A percentile compares a stretch with the other conserved stretches of the same genome.
These are phyloP conservation scores for Lottia gigantea DNA, from an alignment of 2,888 invertebrate genomes.

Conservation along the genomic window DNA sequence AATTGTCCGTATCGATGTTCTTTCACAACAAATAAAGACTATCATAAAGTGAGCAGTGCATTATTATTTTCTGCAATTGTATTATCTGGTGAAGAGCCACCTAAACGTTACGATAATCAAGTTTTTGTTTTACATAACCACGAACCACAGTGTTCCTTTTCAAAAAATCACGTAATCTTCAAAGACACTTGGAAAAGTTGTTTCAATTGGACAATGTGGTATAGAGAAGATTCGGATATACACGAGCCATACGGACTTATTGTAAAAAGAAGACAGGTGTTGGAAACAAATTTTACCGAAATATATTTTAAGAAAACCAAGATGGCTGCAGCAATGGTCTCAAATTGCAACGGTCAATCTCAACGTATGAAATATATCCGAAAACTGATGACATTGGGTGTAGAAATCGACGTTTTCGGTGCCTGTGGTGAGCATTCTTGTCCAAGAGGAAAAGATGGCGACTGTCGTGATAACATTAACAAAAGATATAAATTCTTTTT, in stretches of 20 bases:
- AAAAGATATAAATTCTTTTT: conserved; percentile 15
- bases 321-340: neutral
- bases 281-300: neutral
- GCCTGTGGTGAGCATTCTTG: neutral
- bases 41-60: conserved; percentile 12
- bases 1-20: conserved; percentile 4
- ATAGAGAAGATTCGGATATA: neutral
- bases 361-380: neutral
- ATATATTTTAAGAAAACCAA: neutral
- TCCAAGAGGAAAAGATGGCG: neutral
- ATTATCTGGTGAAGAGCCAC: neutral
- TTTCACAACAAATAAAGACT: conserved; percentile 13
- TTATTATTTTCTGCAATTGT: conserved; percentile 8
- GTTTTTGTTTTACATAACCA: conserved; percentile 1
- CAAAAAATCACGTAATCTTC: neutral
- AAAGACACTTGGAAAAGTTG: neutral
- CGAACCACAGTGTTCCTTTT: neutral
- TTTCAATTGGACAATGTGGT: neutral
- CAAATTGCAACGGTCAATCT: neutral
- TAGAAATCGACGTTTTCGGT: neutral
- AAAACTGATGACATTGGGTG: neutral
- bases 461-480: neutral
- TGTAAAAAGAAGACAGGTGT: neutral
- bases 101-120: neutral
- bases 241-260: neutral